A percentile compares a stretch with the other conserved stretches of the same genome.
Conservation (phyloP, 2,888 invertebrate genomes). For the Resseliella maxima region DNA sequence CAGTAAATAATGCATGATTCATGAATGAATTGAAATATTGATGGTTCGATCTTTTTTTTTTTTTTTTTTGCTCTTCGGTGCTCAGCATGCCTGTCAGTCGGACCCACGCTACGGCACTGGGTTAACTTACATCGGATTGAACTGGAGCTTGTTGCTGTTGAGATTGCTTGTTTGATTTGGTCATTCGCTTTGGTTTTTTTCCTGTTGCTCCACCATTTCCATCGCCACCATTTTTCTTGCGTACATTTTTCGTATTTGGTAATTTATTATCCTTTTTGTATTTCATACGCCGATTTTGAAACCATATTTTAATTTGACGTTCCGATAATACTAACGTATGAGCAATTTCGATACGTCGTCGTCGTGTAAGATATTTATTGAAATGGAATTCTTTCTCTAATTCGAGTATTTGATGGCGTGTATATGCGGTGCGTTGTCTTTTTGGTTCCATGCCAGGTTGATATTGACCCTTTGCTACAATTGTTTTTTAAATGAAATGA, state of each 20-base stretch:
- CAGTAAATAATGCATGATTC: no score
- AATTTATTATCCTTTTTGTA: constrained; percentile 80
- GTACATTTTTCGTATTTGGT: constrained; percentile 73
- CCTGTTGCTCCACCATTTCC: constrained; percentile 59
- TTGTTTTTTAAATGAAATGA: constrained; percentile 61
- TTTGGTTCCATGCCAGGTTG: constrained; percentile 96
- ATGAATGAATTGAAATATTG: no score
- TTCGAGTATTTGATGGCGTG: constrained; percentile 96
- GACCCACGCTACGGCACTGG: no score
- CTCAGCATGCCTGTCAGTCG: no score
- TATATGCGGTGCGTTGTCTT: constrained; percentile 96
- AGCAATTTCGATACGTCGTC: constrained; percentile 96
- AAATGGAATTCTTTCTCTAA: constrained; percentile 98
- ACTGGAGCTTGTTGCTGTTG: constrained; percentile 61
- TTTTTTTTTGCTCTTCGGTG: no score
- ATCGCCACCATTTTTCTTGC: constrained; percentile 71
- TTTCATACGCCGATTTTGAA: constrained; percentile 87
- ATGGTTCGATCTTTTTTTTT: no score
- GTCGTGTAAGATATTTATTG: constrained; percentile 94
- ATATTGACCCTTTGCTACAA: constrained; percentile 86
- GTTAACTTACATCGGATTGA: constrained; percentile 66
- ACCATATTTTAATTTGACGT: constrained; percentile 91
- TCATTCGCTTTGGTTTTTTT: constrained; percentile 65
- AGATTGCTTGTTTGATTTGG: constrained; percentile 62
- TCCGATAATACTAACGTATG: constrained; percentile 94